Evolutionary conservation across 2,888 invertebrate species (phyloP).

Genomic region (Dasypolia templi): DNA sequence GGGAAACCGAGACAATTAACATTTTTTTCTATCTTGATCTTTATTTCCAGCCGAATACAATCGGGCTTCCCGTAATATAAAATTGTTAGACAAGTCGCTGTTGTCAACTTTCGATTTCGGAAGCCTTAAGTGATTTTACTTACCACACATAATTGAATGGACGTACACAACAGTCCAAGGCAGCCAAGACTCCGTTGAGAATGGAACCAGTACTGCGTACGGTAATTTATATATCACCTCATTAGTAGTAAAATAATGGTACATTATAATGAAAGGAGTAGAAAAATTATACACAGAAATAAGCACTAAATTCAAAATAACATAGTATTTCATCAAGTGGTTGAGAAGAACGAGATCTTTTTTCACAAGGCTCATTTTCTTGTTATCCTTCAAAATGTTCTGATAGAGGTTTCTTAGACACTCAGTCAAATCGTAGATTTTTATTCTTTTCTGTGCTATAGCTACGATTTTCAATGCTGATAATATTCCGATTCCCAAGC

Average conservation of each 20-base stretch:
- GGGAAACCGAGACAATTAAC: not conserved
- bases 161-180: conserved; percentile 78
- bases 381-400: conserved; percentile 68
- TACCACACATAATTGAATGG: conserved; percentile 77
- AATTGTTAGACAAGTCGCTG: not conserved
- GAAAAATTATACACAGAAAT: conserved; percentile 83
- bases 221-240: conserved; percentile 75
- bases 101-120: not conserved
- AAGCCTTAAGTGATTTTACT: conserved; percentile 56
- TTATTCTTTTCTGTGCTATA: conserved; percentile 66
- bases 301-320: conserved; percentile 77
- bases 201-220: conserved; percentile 80
- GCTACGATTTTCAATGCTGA: conserved; percentile 74
- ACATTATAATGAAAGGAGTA: conserved; percentile 74
- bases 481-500: conserved; percentile 75
- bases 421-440: conserved; percentile 73
- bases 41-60: not conserved
- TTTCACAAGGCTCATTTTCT: conserved; percentile 70
- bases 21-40: conserved; percentile 4
- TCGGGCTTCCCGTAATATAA: not conserved
- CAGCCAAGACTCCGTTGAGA: conserved; percentile 76
- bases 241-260: conserved; percentile 71
- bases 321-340: conserved; percentile 78
- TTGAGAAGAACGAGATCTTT: conserved; percentile 73
- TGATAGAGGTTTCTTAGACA: conserved; percentile 71